Percentiles rank a stretch among this genome's conserved stretches.
Conservation (phyloP, 2,888 invertebrate genomes). For the Augiades crinisus region DNA sequence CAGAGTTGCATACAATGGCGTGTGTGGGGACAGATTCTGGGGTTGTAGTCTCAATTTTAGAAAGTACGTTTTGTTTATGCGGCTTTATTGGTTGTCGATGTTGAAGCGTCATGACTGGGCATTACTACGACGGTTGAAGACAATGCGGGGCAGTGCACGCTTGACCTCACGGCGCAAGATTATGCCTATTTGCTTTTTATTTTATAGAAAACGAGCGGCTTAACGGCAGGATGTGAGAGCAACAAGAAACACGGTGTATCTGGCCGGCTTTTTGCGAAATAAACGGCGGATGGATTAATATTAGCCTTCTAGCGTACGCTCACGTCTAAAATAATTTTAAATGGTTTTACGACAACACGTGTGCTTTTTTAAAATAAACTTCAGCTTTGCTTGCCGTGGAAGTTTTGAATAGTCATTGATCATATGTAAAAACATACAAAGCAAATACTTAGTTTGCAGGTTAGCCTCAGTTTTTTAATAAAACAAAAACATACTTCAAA, state of each 20-base stretch:
- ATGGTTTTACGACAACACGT: too few species aligned
- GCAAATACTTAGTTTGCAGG: too few species aligned
- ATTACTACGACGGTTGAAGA: conserved; percentile 42
- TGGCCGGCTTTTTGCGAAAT: conserved; percentile 51
- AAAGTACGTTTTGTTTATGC: conserved; percentile 30
- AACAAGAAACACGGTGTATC: conserved; percentile 45
- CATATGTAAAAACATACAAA: too few species aligned
- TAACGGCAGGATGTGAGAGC: conserved; percentile 47
- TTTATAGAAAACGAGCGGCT: conserved; percentile 57
- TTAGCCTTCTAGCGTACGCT: conserved; percentile 38
- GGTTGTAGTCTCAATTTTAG: conserved; percentile 56
- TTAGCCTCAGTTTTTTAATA: too few species aligned
- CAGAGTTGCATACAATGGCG: conserved; percentile 57
- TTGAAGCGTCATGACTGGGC: conserved; percentile 39
- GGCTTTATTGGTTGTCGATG: conserved; percentile 20
- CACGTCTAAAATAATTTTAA: conserved; percentile 16
- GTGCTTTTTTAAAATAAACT: too few species aligned
- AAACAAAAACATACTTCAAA: too few species aligned
- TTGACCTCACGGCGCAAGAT: conserved; percentile 56
- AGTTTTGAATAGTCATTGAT: too few species aligned
- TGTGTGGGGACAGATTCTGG: conserved; percentile 35
- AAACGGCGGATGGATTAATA: conserved; percentile 60
- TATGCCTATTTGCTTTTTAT: conserved; percentile 63
- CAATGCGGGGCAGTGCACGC: conserved; percentile 62
- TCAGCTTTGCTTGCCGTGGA: too few species aligned